Conservation (phyloP, 2,113 vertebrate species). For the Tichodroma muraria region DNA sequence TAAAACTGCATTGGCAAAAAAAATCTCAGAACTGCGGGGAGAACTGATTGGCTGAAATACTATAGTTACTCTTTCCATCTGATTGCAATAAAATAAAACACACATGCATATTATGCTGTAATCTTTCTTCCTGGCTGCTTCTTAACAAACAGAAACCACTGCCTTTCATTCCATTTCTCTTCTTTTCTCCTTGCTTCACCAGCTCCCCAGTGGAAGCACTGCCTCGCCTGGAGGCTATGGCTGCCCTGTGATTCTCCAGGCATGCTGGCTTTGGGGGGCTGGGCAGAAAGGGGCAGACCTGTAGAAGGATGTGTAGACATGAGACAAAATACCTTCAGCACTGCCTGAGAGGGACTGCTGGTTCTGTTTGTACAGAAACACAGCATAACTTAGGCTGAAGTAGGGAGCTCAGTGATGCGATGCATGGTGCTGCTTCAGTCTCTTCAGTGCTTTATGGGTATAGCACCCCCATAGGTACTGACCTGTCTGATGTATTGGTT, state of each 20-base stretch:
- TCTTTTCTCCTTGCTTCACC: neutral
- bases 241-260: rapidly evolving
- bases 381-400: neutral
- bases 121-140: constrained; percentile 4
- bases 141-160: neutral
- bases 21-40: neutral
- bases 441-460: neutral
- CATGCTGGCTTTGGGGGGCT: neutral
- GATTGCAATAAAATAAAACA: neutral
- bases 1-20: neutral
- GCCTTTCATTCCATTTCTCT: neutral
- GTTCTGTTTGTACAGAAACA: neutral
- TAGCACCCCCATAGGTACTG: neutral
- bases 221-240: neutral
- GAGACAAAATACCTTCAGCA: neutral
- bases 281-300: neutral
- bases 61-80: constrained; percentile 34
- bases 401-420: neutral
- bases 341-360: neutral
- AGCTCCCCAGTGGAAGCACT: neutral
- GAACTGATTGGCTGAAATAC: neutral
- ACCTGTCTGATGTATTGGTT: neutral
- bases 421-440: neutral
- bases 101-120: neutral
- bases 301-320: neutral